Evolutionary conservation across 2,797 vertebrate genomes (phyloP).

Genomic region (Cyclura pinguis): DNA sequence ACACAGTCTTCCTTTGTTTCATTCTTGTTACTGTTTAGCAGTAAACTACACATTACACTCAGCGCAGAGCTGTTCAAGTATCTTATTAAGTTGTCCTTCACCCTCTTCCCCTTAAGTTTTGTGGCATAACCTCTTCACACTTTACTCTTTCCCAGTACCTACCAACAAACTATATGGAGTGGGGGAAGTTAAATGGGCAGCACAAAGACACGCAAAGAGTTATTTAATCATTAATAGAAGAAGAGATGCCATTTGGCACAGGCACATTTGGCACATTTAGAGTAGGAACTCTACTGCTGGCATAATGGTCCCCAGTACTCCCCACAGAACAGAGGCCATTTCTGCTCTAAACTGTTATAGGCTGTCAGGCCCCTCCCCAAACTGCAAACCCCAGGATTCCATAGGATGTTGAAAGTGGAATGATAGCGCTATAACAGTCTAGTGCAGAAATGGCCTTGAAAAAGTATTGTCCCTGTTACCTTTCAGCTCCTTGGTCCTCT

Average conservation of each 20-base stretch:
- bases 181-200: background rate
- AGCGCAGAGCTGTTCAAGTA: background rate
- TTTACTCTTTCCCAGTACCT: background rate
- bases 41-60: background rate
- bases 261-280: background rate
- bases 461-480: too few relatives aligned
- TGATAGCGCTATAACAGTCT: too few relatives aligned
- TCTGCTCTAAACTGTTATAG: too few relatives aligned
- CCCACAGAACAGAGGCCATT: too few relatives aligned
- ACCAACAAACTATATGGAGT: background rate
- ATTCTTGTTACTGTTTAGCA: background rate
- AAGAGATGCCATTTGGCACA: background rate
- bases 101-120: background rate
- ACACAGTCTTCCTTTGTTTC: background rate
- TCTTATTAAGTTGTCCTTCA: background rate
- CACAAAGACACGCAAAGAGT: background rate
- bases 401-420: too few relatives aligned
- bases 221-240: background rate
- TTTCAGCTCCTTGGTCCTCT: background rate
- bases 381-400: too few relatives aligned
- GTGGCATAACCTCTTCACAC: background rate
- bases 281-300: background rate
- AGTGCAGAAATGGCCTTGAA: too few relatives aligned
- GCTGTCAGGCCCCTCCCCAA: too few relatives aligned
- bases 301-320: background rate